Conservation (phyloP, 2,113 vertebrate genomes). For the Bungarus multicinctus region DNA sequence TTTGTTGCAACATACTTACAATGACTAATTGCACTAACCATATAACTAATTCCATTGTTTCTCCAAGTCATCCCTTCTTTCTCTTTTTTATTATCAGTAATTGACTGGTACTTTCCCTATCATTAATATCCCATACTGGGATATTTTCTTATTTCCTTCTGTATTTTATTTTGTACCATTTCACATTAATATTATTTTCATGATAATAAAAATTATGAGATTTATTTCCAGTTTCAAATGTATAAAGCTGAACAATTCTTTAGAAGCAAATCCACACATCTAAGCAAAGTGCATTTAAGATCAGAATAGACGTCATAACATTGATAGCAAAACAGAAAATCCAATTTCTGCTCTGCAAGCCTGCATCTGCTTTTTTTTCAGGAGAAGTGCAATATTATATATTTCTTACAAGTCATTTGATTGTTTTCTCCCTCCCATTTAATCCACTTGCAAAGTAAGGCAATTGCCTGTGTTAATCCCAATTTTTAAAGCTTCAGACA, state of each 20-base stretch:
- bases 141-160: neutral
- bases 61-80: neutral
- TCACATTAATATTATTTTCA: neutral
- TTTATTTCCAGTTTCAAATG: neutral
- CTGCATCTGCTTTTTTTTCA: slow-evolving; percentile 32
- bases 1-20: neutral
- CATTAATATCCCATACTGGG: neutral
- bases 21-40: neutral
- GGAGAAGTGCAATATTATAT: slow-evolving; percentile 19
- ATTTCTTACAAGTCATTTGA: slow-evolving; percentile 17
- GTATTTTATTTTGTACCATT: neutral
- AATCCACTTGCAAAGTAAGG: slow-evolving; percentile 1
- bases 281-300: neutral
- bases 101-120: neutral
- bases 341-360: neutral
- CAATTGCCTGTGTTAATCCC: neutral
- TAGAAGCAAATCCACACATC: neutral
- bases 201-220: neutral
- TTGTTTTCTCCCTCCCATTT: slow-evolving; percentile 14
- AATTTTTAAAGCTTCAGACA: slow-evolving; percentile 11
- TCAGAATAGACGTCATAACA: neutral
- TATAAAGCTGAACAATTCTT: neutral
- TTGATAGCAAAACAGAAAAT: slow-evolving; percentile 12
- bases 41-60: neutral
- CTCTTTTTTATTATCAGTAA: neutral